Conservation (phyloP, 2,888 invertebrate genomes). For the Caenorhabditis sp. region DNA sequence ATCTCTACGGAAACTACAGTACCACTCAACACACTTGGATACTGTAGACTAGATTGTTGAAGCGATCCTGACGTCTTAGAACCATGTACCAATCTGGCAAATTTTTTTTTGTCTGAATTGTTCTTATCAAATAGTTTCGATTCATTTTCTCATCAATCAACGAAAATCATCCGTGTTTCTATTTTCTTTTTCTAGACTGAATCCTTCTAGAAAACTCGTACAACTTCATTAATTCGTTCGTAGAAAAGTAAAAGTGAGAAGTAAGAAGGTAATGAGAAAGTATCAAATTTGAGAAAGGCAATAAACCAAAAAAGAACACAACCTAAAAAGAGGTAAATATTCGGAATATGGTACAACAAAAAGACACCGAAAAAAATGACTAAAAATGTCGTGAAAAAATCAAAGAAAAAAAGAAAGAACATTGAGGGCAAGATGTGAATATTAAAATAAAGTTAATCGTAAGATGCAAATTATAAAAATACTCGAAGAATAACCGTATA, state of each 20-base stretch:
- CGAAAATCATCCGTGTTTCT: too few relatives aligned
- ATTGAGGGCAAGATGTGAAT: neutral
- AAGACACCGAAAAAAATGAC: neutral
- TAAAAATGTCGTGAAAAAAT: neutral
- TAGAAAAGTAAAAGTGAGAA: neutral
- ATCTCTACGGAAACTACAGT: too few relatives aligned
- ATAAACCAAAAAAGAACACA: neutral
- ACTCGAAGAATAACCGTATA: conserved; percentile 5
- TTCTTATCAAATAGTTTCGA: too few relatives aligned
- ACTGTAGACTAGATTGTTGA: too few relatives aligned
- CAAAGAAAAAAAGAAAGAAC: neutral
- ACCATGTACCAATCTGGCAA: too few relatives aligned
- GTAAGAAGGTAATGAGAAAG: neutral
- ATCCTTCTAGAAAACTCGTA: neutral
- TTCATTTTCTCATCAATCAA: too few relatives aligned
- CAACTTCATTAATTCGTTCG: neutral
- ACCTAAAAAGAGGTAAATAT: neutral
- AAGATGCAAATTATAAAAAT: conserved; percentile 2
- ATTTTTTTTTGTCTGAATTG: too few relatives aligned
- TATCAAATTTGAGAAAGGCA: neutral
- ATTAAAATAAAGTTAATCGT: neutral
- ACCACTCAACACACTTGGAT: too few relatives aligned
- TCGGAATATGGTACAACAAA: too few relatives aligned
- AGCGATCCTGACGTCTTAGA: too few relatives aligned
- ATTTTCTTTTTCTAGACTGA: too few relatives aligned